Evolutionary conservation across 2,888 invertebrate species (phyloP), one percentile per base, ranked within the genome.

Genomic region (Drosophila austrosaltans): DNA sequence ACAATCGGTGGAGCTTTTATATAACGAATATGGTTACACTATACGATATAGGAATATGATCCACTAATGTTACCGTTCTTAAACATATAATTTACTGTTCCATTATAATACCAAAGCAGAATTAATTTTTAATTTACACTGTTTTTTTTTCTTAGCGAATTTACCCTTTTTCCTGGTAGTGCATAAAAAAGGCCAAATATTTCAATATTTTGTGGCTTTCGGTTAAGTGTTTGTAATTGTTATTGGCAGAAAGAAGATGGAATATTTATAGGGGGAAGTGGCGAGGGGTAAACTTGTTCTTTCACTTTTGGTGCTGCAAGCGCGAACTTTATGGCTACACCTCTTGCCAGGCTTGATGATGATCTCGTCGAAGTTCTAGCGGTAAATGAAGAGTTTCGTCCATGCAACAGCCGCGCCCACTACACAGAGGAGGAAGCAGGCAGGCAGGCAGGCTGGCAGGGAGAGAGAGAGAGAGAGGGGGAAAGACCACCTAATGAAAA

Each of bases 321-420:
- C 88, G 90, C 86, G 90, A 89, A 89, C 89, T 87, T 89, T 81
- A 83, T 85, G 90, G 89, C 60, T 82, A 90, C 90, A 89, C 90
- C 90, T 57, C 36, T 86, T 82, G 74, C 74, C 56, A 72, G 75
- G 62, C 63, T 70, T 60, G 76, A 78, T 78, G 89, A 86, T 87
- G 73, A 83, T 88, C 83, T 72, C 74, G 53, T 25, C 20, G 56
- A 75, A 70, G 71, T 78, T 83, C 83, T 83, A 83, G 83, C 89
- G 81, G 89, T 89, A 83, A 88, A 86, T 81, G 72, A 78, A 78
- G 82, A 73, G 71, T 78, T 73, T 77, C 70, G 87, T 81, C 76
- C 66, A 82, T 44, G 30, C 58, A 53, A 48, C 22, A 48, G 79
- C 78, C 89, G 76, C 89, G 89, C 82, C 89, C 87, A 84, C 72